Evolutionary conservation across 1,140 invertebrate species (phyloP).

Genomic region (Asbolus verrucosus): DNA sequence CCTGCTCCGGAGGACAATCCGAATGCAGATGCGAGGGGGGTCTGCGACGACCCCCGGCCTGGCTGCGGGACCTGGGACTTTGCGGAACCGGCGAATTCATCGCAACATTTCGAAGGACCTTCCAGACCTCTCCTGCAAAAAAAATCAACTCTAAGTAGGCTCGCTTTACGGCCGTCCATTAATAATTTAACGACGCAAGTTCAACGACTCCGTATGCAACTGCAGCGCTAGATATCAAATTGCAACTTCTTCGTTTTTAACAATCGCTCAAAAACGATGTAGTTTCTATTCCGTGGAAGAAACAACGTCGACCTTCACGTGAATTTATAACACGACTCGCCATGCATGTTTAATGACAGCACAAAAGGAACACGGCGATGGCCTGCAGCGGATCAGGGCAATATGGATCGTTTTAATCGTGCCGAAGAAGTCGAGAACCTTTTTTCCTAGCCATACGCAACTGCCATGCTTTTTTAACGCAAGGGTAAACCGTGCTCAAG

Average conservation of each 20-base stretch:
- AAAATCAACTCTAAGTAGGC: background rate
- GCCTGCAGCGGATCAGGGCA: background rate
- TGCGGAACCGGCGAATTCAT: slow-evolving; percentile 31
- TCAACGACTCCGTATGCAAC: background rate
- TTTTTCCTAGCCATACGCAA: too few relatives aligned
- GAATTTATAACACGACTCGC: slow-evolving; percentile 16
- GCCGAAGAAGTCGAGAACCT: too few relatives aligned
- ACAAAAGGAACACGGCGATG: slow-evolving; percentile 21
- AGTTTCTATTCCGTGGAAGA: too few relatives aligned
- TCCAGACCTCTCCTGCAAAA: slow-evolving; percentile 4
- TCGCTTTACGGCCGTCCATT: background rate
- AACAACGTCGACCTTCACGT: background rate
- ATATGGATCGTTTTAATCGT: too few relatives aligned
- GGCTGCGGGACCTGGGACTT: slow-evolving; percentile 37
- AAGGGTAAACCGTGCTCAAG: too few relatives aligned
- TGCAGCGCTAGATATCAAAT: too few relatives aligned
- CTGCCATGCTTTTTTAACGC: too few relatives aligned
- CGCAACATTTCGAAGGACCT: slow-evolving; percentile 34
- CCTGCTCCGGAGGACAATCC: slow-evolving; percentile 37
- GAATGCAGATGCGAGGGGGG: slow-evolving; percentile 19
- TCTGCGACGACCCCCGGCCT: slow-evolving; percentile 3
- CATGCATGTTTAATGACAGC: slow-evolving; percentile 25
- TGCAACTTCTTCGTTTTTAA: too few relatives aligned
- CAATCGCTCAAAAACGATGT: too few relatives aligned
- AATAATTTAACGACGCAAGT: background rate